These are phyloP conservation scores for Biston stratarius DNA, from an alignment of 2,888 invertebrate species.

Conservation along the genomic window DNA sequence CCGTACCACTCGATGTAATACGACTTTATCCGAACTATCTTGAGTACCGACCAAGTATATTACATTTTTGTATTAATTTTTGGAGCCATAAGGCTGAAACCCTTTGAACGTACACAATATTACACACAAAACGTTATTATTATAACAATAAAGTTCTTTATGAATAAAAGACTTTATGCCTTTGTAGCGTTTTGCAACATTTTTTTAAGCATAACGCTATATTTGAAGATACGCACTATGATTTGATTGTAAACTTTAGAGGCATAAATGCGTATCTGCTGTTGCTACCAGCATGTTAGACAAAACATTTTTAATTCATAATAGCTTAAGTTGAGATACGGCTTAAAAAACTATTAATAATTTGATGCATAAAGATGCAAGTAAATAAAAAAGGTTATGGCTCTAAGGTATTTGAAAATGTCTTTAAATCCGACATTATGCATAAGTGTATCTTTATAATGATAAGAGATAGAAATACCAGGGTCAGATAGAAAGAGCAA, in stretches of 20 bases:
- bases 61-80: background rate
- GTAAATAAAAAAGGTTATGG: background rate
- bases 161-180: background rate
- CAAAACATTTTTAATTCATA: background rate
- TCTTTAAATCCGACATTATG: background rate
- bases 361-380: background rate
- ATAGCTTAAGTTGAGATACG: background rate
- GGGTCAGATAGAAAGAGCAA: background rate
- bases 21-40: background rate
- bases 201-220: background rate
- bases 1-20: background rate
- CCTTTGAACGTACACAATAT: background rate
- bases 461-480: background rate
- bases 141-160: background rate
- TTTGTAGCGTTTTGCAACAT: background rate
- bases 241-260: background rate
- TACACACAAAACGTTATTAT: background rate
- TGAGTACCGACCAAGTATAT: background rate
- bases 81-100: background rate
- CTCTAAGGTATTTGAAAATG: background rate
- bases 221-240: background rate
- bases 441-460: background rate
- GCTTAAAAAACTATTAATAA: background rate
- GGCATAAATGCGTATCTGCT: background rate
- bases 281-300: background rate